Evolutionary conservation across 2,797 vertebrate species (phyloP), one percentile per base, ranked within the genome.

Genomic region (Odontamblyopus lacepedii): DNA sequence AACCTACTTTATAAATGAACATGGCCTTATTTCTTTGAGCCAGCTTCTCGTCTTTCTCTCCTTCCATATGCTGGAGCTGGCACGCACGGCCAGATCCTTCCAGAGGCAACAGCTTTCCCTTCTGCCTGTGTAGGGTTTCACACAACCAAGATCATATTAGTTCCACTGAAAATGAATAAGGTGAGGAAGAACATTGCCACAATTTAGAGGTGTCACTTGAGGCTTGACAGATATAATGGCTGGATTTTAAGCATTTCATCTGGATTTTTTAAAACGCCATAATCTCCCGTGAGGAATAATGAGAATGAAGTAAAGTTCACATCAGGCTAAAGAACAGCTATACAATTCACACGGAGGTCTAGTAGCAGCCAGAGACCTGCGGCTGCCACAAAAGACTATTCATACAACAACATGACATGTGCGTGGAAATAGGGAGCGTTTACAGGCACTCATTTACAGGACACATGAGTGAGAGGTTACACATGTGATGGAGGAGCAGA

Each of bases 381-480:
- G 74, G 73, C 32, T 62, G 35, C 72, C 63, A 87, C 73, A 87
- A 78, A 73, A 75, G 72, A 51, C 75, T 69, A 73, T 83, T 85
- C 74, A 76, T 71, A 70, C 18, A 56, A 59, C 60, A 71, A 80
- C 30, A 74, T 77, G 74, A 69, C 50, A 44, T 72, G 64, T 69
- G 38, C 70, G 26, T 30, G 56, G 67, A 74, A 76, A 67, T 29
- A 56, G 59, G 30, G 11, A 78, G 71, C 64, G 75, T 59, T 59
- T 68, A 61, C 70, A 62, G 65, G 30, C 60, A 57, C 9, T 41
- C n/a, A 26, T 69, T 60, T 48, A 73, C 30, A 26, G 30, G 38
- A 65, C 51, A 74, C 60, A 32, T 16, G 27, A 41, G 56, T 50
- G 48, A 38, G 70, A 66, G 32, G 64, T 66, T 60, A 60, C 57